These are phyloP conservation scores for Melanotaenia trifasciata DNA, from an alignment of 2,797 vertebrate species.

Conservation along the genomic window DNA sequence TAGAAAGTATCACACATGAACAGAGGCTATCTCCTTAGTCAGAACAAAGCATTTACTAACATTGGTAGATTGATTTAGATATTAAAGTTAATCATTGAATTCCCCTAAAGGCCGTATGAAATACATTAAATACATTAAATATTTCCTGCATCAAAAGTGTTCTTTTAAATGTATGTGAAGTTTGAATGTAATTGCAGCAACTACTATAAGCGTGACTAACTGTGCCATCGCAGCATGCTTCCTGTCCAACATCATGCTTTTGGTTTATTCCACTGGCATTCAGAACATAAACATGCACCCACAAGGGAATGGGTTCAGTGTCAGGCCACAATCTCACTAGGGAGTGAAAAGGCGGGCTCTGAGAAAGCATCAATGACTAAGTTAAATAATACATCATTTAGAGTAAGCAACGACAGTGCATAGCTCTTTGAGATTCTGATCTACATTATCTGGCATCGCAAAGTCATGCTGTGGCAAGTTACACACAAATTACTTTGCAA, in stretches of 20 bases:
- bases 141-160: too few species aligned
- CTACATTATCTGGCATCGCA: background rate
- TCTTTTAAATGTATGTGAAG: background rate
- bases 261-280: slow-evolving; percentile 48
- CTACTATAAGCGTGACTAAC: slow-evolving; percentile 19
- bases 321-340: slow-evolving; percentile 45
- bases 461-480: slow-evolving; percentile 22
- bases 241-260: slow-evolving; percentile 51
- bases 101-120: too few species aligned
- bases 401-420: background rate
- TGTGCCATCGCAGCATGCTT: slow-evolving; percentile 41
- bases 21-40: background rate
- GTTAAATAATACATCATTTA: slow-evolving; percentile 15
- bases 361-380: background rate
- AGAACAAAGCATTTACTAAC: background rate
- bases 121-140: too few species aligned
- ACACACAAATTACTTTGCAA: too few species aligned
- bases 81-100: too few species aligned
- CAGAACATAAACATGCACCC: slow-evolving; percentile 52
- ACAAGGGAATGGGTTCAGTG: slow-evolving; percentile 68
- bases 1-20: background rate
- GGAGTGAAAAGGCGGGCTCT: slow-evolving; percentile 37
- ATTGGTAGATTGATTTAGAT: too few species aligned
- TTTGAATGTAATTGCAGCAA: slow-evolving; percentile 13
- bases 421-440: slow-evolving; percentile 18